Conservation (phyloP, 2,797 vertebrate genomes). For the Gallinago stenura region DNA sequence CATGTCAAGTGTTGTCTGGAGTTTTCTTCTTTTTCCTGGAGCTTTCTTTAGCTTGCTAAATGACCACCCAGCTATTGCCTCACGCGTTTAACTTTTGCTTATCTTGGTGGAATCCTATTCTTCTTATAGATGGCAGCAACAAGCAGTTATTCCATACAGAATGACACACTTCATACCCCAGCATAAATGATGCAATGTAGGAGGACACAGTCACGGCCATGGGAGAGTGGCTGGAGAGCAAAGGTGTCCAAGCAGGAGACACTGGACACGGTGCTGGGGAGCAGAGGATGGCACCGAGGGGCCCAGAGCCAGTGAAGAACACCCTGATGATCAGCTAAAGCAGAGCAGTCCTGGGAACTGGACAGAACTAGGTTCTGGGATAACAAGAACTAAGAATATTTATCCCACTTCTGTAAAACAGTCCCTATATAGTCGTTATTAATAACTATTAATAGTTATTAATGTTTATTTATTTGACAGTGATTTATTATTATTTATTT, state of each 20-base stretch:
- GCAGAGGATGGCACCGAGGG: not conserved
- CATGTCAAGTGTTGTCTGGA: not conserved
- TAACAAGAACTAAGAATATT: not conserved
- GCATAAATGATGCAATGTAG: accelerated
- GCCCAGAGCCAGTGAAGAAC: not conserved
- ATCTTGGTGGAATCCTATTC: not conserved
- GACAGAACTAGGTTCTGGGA: not conserved
- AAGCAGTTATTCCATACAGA: not conserved
- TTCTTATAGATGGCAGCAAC: not conserved
- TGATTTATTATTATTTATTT: not conserved
- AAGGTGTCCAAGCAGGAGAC: not conserved
- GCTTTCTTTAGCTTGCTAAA: not conserved
- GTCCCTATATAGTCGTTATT: not conserved
- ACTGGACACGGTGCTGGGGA: not conserved
- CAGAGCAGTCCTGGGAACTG: not conserved
- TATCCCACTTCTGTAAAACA: not conserved
- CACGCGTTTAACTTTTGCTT: conserved; percentile 16
- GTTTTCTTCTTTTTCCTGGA: not conserved
- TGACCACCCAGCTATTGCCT: not conserved
- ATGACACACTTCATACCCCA: accelerated
- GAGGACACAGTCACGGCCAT: not conserved
- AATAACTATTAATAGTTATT: not conserved
- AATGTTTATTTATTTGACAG: not conserved
- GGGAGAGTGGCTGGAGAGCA: not conserved
- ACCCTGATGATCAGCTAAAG: not conserved